Percentiles rank a stretch among this genome's conserved stretches.
phyloP scores from a whole-genome alignment of 2,888 invertebrate species.

The Drosophila melanocephala region DNA sequence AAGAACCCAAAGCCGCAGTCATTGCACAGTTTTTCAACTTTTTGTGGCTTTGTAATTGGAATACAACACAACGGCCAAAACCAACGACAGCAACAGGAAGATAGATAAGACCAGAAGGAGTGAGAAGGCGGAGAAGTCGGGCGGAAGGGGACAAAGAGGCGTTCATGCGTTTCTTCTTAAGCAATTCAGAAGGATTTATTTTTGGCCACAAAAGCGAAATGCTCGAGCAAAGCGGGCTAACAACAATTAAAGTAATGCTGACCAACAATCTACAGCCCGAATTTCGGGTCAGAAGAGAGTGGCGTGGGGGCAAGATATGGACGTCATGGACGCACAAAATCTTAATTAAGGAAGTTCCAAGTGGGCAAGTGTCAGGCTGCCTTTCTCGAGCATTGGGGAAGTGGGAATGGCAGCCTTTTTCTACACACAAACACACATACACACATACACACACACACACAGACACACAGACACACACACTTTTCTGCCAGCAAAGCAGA shows the following conservation, averaged over 20 bases:
- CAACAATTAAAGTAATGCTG: slow-evolving; percentile 82
- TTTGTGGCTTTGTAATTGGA: slow-evolving; percentile 82
- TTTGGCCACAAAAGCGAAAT: slow-evolving; percentile 74
- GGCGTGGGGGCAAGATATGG: neutral
- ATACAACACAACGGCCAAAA: slow-evolving; percentile 67
- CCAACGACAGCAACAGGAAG: slow-evolving; percentile 64
- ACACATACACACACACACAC: slow-evolving; percentile 37
- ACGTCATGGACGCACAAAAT: slow-evolving; percentile 69
- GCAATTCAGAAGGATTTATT: slow-evolving; percentile 81
- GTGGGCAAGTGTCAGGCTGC: slow-evolving; percentile 65
- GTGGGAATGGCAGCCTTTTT: slow-evolving; percentile 41
- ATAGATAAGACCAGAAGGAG: slow-evolving; percentile 42
- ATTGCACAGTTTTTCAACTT: slow-evolving; percentile 80
- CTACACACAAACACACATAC: slow-evolving; percentile 32
- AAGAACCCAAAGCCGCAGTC: slow-evolving; percentile 59
- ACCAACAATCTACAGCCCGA: slow-evolving; percentile 61
- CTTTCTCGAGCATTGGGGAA: slow-evolving; percentile 5
- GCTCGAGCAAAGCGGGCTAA: slow-evolving; percentile 66
- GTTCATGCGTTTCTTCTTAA: slow-evolving; percentile 75
- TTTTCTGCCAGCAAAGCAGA: slow-evolving; percentile 61
- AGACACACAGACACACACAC: slow-evolving; percentile 43
- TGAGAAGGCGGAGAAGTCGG: neutral
- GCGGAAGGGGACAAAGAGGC: slow-evolving; percentile 45
- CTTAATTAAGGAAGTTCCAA: slow-evolving; percentile 82
- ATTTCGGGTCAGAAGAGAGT: slow-evolving; percentile 52